phyloP scores from a whole-genome alignment of 2,797 vertebrate species.

The Manis javanica region DNA sequence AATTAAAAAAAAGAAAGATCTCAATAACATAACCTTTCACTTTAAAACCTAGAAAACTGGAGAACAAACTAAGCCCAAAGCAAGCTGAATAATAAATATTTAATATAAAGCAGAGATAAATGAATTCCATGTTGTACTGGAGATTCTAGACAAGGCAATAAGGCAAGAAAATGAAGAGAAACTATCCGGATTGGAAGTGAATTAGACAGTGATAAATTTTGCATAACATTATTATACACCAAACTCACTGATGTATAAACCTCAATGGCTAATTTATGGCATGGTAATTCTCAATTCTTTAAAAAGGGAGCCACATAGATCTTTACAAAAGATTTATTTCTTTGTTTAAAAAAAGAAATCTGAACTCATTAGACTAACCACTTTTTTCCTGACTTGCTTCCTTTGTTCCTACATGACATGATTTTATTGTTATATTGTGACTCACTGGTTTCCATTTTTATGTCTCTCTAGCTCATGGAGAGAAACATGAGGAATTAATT shows the following conservation, averaged over 20 bases:
- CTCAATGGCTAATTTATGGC: neutral
- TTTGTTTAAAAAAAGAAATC: neutral
- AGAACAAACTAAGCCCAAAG: neutral
- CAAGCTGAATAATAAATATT: neutral
- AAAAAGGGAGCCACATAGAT: neutral
- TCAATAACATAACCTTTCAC: neutral
- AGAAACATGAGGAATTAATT: slow-evolving; percentile 85
- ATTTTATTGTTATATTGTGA: neutral
- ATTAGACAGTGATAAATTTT: neutral
- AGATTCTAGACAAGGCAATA: neutral
- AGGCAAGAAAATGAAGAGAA: neutral
- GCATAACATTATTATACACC: neutral
- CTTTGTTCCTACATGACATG: neutral
- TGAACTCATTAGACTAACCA: neutral
- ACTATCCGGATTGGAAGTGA: neutral
- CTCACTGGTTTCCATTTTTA: neutral
- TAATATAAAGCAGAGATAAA: neutral
- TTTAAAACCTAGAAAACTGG: neutral
- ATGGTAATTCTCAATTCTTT: neutral
- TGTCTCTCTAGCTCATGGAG: slow-evolving; percentile 76
- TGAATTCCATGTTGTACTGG: neutral
- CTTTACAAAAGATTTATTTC: neutral
- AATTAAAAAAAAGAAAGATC: neutral
- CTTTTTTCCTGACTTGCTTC: neutral
- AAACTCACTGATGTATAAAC: neutral